Conservation (phyloP, 1,140 invertebrate species). For the Pseudoatta argentina region DNA sequence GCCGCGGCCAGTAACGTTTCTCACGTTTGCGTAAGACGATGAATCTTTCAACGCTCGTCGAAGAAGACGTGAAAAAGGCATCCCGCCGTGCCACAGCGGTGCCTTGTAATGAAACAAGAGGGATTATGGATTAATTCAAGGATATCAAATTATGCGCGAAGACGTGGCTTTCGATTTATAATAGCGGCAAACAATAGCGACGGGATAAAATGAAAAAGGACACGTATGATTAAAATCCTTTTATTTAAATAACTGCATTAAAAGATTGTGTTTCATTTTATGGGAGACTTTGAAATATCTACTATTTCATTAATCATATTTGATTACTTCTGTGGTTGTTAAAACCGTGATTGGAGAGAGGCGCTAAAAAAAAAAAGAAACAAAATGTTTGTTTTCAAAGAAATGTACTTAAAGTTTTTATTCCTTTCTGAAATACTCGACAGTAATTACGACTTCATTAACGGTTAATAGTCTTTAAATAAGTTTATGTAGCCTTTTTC, state of each 20-base stretch:
- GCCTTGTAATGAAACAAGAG: constrained; percentile 10
- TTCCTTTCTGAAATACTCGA: constrained; percentile 12
- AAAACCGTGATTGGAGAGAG: background rate
- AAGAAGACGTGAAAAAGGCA: constrained; percentile 36
- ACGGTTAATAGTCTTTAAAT: constrained; percentile 41
- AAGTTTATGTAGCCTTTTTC: constrained; percentile 24
- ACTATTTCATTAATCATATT: constrained; percentile 24
- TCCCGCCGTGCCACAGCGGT: constrained; percentile 31
- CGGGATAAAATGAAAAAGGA: background rate
- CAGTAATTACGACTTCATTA: constrained; percentile 19
- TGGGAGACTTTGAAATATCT: background rate
- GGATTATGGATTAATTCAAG: constrained; percentile 14
- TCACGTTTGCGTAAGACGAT: constrained; percentile 58
- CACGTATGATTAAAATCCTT: background rate
- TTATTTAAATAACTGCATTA: background rate
- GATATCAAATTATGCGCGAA: background rate
- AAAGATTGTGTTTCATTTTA: background rate
- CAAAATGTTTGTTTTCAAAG: background rate
- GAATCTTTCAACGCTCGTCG: constrained; percentile 57
- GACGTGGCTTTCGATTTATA: constrained; percentile 9
- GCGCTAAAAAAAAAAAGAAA: background rate
- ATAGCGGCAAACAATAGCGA: constrained; percentile 6
- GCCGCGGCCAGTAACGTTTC: constrained; percentile 46
- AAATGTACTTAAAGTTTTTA: constrained; percentile 15
- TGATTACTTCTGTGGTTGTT: constrained; percentile 3